Conservation (phyloP, 2,113 vertebrate species). For the Pseudopipra pipra region DNA sequence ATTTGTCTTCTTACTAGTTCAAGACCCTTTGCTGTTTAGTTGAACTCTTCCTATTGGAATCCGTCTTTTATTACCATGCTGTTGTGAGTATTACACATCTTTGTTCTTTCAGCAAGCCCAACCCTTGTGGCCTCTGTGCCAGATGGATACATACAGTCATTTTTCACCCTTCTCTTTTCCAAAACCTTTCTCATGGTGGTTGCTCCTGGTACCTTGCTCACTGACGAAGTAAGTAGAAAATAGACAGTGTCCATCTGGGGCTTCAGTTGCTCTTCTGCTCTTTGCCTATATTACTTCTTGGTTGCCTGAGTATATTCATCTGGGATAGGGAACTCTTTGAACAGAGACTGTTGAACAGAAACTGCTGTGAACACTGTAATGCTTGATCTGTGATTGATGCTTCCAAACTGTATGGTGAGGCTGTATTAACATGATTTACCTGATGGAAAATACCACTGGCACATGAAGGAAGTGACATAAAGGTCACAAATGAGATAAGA, state of each 20-base stretch:
- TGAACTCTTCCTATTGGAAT: background rate
- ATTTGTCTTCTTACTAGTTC: background rate
- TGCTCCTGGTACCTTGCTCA: background rate
- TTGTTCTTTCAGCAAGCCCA: background rate
- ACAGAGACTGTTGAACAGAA: background rate
- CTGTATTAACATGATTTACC: background rate
- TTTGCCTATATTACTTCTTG: background rate
- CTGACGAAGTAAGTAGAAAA: background rate
- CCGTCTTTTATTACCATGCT: background rate
- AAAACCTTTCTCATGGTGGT: background rate
- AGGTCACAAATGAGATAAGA: background rate
- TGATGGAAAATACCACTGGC: background rate
- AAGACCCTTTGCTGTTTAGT: background rate
- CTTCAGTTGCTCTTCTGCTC: background rate
- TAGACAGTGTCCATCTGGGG: background rate
- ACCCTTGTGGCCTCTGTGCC: background rate
- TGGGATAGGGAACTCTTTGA: background rate
- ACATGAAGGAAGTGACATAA: background rate
- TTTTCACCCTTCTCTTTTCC: background rate
- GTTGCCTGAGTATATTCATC: background rate
- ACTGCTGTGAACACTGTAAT: background rate
- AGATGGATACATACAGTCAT: background rate
- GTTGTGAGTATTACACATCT: background rate
- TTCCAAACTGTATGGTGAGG: background rate
- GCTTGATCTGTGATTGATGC: background rate